Evolutionary conservation across 2,888 invertebrate genomes (phyloP).

Genomic region (Calameuta pallipes): DNA sequence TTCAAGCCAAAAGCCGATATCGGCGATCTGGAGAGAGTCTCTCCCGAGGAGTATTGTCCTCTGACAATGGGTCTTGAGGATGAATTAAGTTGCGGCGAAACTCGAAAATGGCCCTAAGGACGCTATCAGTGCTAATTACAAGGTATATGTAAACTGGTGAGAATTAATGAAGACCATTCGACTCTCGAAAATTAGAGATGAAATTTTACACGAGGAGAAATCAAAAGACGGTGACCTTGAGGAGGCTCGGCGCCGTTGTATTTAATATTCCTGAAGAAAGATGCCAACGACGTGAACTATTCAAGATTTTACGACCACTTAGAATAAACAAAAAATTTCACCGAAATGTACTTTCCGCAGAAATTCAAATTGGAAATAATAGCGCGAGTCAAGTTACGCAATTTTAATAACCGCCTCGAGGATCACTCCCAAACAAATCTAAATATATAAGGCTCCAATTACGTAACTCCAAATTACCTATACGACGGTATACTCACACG

Average conservation of each 20-base stretch:
- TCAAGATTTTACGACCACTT: not conserved
- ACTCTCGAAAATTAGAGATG: not conserved
- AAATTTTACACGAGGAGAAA: not conserved
- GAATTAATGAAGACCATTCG: not conserved
- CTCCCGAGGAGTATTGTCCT: conserved; percentile 60
- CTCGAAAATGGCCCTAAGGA: conserved; percentile 48
- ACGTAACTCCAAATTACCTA: not conserved
- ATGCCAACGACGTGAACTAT: not conserved
- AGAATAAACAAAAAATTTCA: not conserved
- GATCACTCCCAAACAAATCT: not conserved
- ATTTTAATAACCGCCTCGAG: not conserved
- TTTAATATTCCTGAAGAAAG: not conserved
- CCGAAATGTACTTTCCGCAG: too few relatives aligned
- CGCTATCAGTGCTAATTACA: not conserved
- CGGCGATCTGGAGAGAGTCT: conserved; percentile 53
- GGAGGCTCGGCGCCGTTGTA: not conserved
- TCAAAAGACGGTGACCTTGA: not conserved
- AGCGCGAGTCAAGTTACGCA: not conserved
- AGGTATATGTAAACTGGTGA: not conserved
- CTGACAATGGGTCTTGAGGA: conserved; percentile 49
- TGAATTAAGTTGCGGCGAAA: conserved; percentile 50
- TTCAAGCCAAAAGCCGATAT: conserved; percentile 57
- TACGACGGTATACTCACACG: not conserved
- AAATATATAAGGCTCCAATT: not conserved
- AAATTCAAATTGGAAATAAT: not conserved